phyloP scores from a whole-genome alignment of 2,888 invertebrate species.

The Hirtodrosophila confusa region DNA sequence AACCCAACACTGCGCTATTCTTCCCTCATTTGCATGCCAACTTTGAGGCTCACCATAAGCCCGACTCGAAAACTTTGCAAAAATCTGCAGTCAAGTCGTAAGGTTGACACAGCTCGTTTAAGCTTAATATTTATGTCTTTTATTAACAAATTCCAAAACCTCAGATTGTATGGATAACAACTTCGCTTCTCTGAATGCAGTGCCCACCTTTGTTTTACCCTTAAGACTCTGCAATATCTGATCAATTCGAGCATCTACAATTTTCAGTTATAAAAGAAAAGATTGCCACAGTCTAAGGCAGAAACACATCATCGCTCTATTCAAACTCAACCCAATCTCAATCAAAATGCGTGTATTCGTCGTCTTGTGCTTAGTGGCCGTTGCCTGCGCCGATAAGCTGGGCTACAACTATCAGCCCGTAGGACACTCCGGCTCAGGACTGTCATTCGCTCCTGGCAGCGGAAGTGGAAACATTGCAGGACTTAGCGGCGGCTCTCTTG shows the following conservation, averaged over 20 bases:
- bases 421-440: conserved; percentile 54
- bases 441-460: conserved; percentile 59
- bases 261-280: conserved; percentile 59
- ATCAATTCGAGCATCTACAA: conserved; percentile 26
- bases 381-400: conserved; percentile 57
- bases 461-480: not conserved
- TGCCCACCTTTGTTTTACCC: conserved; percentile 24
- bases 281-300: conserved; percentile 30
- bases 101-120: conserved; percentile 38
- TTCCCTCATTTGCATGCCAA: conserved; percentile 54
- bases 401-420: conserved; percentile 69
- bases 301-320: conserved; percentile 48
- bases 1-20: conserved; percentile 23
- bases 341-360: conserved; percentile 67
- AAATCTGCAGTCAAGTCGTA: conserved; percentile 54
- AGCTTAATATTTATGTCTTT: conserved; percentile 65
- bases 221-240: conserved; percentile 13
- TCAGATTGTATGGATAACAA: conserved; percentile 28
- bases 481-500: not conserved
- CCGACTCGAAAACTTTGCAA: conserved; percentile 29
- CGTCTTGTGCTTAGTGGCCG: conserved; percentile 58
- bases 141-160: conserved; percentile 36
- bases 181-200: conserved; percentile 25
- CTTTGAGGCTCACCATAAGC: conserved; percentile 15
- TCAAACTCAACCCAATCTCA: conserved; percentile 29